Evolutionary conservation across 2,797 vertebrate genomes (phyloP).

Genomic region (Liparis tanakae): DNA sequence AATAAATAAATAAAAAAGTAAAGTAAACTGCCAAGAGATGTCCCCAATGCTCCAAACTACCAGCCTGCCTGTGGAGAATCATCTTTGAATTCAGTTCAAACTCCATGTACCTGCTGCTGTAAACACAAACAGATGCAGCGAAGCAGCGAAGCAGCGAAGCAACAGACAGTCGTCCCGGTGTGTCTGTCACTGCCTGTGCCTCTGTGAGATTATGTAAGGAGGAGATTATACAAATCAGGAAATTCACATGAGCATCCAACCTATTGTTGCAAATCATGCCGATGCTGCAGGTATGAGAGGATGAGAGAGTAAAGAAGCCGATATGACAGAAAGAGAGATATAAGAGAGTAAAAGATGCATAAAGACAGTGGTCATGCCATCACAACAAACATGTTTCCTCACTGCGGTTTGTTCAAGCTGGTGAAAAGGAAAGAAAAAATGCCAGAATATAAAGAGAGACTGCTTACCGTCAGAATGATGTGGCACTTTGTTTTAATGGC

Average conservation of each 20-base stretch:
- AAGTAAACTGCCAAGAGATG: background rate
- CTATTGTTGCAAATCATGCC: conserved; percentile 56
- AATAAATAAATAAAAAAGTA: background rate
- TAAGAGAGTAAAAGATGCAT: background rate
- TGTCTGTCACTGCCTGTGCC: conserved; percentile 34
- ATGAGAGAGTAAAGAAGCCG: background rate
- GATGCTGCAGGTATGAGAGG: conserved; percentile 49
- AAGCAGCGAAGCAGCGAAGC: conserved; percentile 9
- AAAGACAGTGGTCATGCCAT: background rate
- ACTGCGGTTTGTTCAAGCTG: background rate
- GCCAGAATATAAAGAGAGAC: background rate
- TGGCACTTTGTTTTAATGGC: background rate
- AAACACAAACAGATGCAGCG: conserved; percentile 31
- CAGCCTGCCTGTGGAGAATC: background rate
- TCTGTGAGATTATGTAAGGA: conserved; percentile 54
- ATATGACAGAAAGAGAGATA: background rate
- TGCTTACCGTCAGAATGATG: background rate
- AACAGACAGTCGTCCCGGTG: conserved; percentile 25
- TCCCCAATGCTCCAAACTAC: background rate
- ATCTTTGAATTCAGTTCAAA: conserved; percentile 12
- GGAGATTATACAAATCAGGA: conserved; percentile 56
- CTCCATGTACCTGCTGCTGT: conserved; percentile 21
- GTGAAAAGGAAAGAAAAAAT: background rate
- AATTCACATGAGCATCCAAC: conserved; percentile 62
- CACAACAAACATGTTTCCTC: background rate